Evolutionary conservation across 2,888 invertebrate species (phyloP), one percentile per base, ranked within the genome.

Genomic region (Catocala fraxini): DNA sequence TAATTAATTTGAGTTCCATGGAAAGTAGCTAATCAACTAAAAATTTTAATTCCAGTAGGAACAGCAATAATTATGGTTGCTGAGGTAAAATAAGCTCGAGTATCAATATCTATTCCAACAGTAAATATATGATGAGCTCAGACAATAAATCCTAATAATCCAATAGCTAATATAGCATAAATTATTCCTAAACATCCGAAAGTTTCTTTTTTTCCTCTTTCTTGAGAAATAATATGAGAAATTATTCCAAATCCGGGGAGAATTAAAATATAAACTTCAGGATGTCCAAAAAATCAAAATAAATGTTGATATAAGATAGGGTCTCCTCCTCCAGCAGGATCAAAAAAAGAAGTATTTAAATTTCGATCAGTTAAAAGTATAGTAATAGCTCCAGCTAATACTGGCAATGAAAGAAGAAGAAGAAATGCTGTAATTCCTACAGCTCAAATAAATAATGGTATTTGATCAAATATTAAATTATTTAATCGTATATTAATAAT

Each of bases 201-300:
- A 4, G 96, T 95, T 95, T 96, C 95, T 78, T 96, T 96, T 95
- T 97, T 97, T 6, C 96, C 96, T 85, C 96, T 96, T 95, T 97
- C 96, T 95, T 96, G 96, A 0, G 95, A 95, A 89, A 97, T 96
- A 93, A 97, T 96, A 85, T 97, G 97, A 0, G 97, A 97, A 87
- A 97, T 96, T 94, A 97, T 95, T 0, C 97, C 97, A 95, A 97
- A 97, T 89, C 96, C 97, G 0, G 97, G 97, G 79, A 97, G 83
- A 96, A 97, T 97, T 94, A 97, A 91, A 96, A 97, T 97, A 91
- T 97, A 98, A 68, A 97, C 97, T 96, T 97, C 97, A 9, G 97
- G 97, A 59, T 97, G 97, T 0, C 97, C 97, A 95, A 97, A 98
- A 93, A 97, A 97, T 96, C 97, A 97, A 93, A 98, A 97, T 95